Evolutionary conservation across 2,888 invertebrate genomes (phyloP).

Genomic region (Ramazzottius varieornatus): DNA sequence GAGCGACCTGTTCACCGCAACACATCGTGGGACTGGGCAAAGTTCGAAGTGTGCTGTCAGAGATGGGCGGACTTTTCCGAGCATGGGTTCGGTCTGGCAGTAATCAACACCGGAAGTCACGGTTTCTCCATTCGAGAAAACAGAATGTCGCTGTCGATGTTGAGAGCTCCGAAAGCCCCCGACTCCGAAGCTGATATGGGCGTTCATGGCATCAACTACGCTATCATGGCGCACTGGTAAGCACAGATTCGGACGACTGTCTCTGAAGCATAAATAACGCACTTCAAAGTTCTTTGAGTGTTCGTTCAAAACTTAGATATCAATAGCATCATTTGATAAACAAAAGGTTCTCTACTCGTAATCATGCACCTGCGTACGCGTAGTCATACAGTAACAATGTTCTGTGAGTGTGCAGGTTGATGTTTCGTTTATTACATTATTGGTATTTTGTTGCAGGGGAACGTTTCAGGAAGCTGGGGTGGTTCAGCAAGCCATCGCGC

Average conservation of each 20-base stretch:
- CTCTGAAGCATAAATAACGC: neutral
- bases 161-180: conserved; percentile 27
- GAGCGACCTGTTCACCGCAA: conserved; percentile 26
- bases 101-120: conserved; percentile 28
- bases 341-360: too few species aligned
- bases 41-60: conserved; percentile 29
- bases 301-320: neutral
- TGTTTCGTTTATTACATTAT: too few species aligned
- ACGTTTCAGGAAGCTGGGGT: conserved; percentile 23
- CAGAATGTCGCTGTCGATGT: conserved; percentile 23
- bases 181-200: conserved; percentile 27
- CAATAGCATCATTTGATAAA: too few species aligned
- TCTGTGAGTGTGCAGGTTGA: too few species aligned
- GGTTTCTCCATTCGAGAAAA: conserved; percentile 25
- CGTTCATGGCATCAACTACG: conserved; percentile 26
- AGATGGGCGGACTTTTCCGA: conserved; percentile 29
- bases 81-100: conserved; percentile 23
- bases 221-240: conserved; percentile 26
- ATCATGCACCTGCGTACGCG: too few species aligned
- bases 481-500: conserved; percentile 22
- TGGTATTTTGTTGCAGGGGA: conserved; percentile 14
- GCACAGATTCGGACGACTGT: neutral
- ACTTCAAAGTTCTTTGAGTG: neutral
- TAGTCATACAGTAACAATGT: too few species aligned
- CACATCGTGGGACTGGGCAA: conserved; percentile 29